Percentiles rank a stretch among this genome's conserved stretches.
These are phyloP conservation scores for Homarus americanus DNA, from an alignment of 1,140 invertebrate species.

Conservation along the genomic window DNA sequence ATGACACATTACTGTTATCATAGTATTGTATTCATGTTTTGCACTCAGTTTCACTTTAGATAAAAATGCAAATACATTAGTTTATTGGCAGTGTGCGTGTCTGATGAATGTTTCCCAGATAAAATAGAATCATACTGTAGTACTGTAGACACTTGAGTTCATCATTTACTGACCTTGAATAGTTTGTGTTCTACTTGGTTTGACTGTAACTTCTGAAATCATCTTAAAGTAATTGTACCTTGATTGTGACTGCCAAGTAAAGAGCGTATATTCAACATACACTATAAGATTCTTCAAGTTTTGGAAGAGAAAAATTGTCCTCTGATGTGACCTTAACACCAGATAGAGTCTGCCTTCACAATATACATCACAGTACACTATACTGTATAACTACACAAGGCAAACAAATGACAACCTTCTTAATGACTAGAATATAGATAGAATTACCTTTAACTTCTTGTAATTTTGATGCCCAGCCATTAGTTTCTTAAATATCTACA, in stretches of 20 bases:
- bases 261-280: not conserved
- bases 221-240: not conserved
- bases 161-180: not conserved
- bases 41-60: too few species aligned
- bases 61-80: not conserved
- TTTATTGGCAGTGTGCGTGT: not conserved
- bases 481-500: not conserved
- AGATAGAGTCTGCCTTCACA: not conserved
- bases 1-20: too few species aligned
- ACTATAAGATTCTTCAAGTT: not conserved
- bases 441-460: not conserved
- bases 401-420: not conserved
- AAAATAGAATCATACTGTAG: too few species aligned
- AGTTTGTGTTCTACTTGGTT: not conserved
- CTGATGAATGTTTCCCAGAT: too few species aligned
- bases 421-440: not conserved
- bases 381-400: not conserved
- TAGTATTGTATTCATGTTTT: too few species aligned
- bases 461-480: conserved; percentile 6
- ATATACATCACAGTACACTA: not conserved
- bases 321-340: not conserved
- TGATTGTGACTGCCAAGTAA: not conserved
- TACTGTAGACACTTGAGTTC: not conserved
- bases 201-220: not conserved
- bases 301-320: not conserved